Conservation (phyloP, 2,797 vertebrate species). For the Malacoctenus gilli region DNA sequence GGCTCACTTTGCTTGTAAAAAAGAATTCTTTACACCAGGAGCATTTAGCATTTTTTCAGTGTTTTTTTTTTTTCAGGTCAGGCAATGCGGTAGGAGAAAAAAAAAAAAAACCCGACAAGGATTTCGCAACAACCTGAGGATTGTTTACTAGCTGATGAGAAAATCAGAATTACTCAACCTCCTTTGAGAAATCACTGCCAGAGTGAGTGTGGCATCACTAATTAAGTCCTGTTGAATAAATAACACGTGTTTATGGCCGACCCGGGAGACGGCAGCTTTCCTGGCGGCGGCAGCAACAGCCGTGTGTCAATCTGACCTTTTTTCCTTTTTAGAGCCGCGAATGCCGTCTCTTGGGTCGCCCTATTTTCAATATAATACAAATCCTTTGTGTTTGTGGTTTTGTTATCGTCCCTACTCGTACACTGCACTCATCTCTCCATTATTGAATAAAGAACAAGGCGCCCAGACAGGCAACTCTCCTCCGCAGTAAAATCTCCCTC, state of each 20-base stretch:
- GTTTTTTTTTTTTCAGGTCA: no score
- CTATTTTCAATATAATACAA: conserved; percentile 36
- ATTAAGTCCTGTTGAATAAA: conserved; percentile 67
- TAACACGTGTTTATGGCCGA: conserved; percentile 55
- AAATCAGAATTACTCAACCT: conserved; percentile 61
- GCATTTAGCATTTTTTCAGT: no score
- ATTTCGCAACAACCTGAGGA: conserved; percentile 61
- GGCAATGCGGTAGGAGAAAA: no score
- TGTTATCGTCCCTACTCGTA: conserved; percentile 26
- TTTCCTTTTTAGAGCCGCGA: conserved; percentile 31
- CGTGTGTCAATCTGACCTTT: conserved; percentile 56
- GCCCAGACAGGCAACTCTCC: conserved; percentile 11
- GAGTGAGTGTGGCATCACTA: conserved; percentile 65
- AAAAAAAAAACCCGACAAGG: no score
- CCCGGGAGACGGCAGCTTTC: conserved; percentile 46
- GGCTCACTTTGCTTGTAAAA: no score
- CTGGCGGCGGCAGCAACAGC: conserved; percentile 14
- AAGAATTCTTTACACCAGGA: no score
- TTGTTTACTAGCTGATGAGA: conserved; percentile 69
- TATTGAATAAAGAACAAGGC: conserved; percentile 32
- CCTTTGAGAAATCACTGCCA: conserved; percentile 69
- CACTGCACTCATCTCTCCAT: conserved; percentile 44
- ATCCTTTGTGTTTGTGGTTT: conserved; percentile 39
- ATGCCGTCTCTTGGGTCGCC: conserved; percentile 31
- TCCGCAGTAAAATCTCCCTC: conserved; percentile 18